phyloP scores from a whole-genome alignment of 2,113 vertebrate genomes.

The Oreocharis arfaki region DNA sequence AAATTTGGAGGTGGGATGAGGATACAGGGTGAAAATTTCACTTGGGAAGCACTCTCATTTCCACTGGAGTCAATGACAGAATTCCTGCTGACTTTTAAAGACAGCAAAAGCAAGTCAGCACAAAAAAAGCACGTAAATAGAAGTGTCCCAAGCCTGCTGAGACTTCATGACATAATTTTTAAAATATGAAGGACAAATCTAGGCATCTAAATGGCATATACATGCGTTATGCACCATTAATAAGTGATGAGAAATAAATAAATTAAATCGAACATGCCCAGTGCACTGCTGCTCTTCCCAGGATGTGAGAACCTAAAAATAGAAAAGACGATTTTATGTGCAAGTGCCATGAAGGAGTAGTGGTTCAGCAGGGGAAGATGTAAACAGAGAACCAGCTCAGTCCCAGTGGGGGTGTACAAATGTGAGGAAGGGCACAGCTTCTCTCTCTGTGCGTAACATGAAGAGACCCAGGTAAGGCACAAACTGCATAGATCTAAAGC shows the following conservation, averaged over 20 bases:
- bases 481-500: not conserved
- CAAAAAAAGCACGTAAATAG: not conserved
- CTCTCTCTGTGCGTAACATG: not conserved
- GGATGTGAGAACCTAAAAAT: constrained; percentile 22
- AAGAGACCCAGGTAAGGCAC: not conserved
- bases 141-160: not conserved
- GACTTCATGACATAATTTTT: constrained; percentile 4
- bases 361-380: not conserved
- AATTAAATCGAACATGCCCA: constrained; percentile 7
- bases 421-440: not conserved
- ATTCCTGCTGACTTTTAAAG: not conserved
- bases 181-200: constrained; percentile 16
- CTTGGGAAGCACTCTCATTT: not conserved
- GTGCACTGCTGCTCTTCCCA: not conserved
- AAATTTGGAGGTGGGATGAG: not conserved
- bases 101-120: not conserved
- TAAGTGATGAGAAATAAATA: constrained; percentile 53
- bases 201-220: constrained; percentile 32
- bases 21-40: not conserved
- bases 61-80: not conserved
- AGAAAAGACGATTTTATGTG: constrained; percentile 17
- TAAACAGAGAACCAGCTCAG: not conserved
- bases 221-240: constrained; percentile 34
- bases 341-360: not conserved
- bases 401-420: not conserved